These are phyloP conservation scores for Astur gentilis DNA, from an alignment of 2,113 vertebrate species.

Conservation along the genomic window DNA sequence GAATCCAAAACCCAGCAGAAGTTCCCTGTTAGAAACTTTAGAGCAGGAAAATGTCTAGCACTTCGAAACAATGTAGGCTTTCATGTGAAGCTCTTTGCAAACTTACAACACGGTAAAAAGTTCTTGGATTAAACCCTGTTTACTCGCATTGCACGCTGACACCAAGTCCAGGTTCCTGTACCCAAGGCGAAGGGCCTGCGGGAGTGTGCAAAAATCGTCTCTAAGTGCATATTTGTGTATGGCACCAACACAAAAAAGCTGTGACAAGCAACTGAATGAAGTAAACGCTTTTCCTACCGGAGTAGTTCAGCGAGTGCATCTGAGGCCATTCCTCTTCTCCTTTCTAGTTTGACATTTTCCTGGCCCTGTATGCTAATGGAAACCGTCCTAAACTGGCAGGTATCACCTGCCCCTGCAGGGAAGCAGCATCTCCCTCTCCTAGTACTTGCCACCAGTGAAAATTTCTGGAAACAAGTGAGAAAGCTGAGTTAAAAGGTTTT, in stretches of 20 bases:
- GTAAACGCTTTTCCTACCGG: conserved; percentile 19
- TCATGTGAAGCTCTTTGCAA: conserved; percentile 57
- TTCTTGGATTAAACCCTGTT: conserved; percentile 26
- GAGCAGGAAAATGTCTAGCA: conserved; percentile 62
- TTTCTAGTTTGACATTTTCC: conserved; percentile 57
- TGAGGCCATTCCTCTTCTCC: conserved; percentile 54
- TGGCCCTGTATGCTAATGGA: conserved; percentile 54
- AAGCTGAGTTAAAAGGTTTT: conserved; percentile 35
- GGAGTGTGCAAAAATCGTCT: not conserved
- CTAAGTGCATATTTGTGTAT: not conserved
- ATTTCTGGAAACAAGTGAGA: conserved; percentile 54
- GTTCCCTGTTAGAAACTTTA: conserved; percentile 61
- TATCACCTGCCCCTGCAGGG: conserved; percentile 60
- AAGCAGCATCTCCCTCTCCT: conserved; percentile 39
- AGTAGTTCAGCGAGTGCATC: conserved; percentile 50
- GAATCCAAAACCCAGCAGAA: conserved; percentile 69
- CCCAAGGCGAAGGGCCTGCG: not conserved
- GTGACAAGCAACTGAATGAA: conserved; percentile 48
- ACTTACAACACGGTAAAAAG: conserved; percentile 27
- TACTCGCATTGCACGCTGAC: not conserved
- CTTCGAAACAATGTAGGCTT: conserved; percentile 61
- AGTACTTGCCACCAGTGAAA: conserved; percentile 43
- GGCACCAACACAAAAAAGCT: conserved; percentile 45
- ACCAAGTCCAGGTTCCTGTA: not conserved
- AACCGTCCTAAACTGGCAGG: conserved; percentile 59